phyloP scores from a whole-genome alignment of 1,140 invertebrate species.

The Mycetomoellerius zeteki region DNA sequence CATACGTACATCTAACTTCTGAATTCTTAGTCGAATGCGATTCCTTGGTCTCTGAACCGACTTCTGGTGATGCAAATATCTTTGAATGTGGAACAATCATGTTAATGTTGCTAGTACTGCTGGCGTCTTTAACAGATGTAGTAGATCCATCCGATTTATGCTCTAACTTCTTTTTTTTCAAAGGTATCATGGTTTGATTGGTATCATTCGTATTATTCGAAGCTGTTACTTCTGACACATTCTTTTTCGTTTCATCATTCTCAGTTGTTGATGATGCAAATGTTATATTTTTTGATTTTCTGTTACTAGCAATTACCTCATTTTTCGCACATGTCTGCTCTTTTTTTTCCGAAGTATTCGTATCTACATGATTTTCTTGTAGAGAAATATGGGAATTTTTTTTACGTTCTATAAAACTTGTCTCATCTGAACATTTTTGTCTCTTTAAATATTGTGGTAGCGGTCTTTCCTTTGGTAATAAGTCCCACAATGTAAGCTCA shows the following conservation, averaged over 20 bases:
- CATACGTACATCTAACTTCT: background rate
- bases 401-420: background rate
- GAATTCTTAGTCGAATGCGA: background rate
- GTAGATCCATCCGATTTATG: background rate
- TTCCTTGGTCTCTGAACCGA: background rate
- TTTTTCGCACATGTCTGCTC: background rate
- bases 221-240: background rate
- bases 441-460: background rate
- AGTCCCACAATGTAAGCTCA: slow-evolving; percentile 71
- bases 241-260: background rate
- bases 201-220: background rate
- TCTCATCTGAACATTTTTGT: background rate
- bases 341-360: background rate
- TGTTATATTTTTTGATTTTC: background rate
- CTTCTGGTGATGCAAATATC: background rate
- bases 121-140: no score
- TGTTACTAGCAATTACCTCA: background rate
- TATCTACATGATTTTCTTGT: background rate
- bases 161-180: background rate
- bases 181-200: background rate
- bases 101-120: no score
- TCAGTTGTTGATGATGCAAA: background rate
- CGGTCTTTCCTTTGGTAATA: slow-evolving; percentile 57
- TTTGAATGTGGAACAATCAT: background rate
- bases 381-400: background rate